Conservation (phyloP, 2,888 invertebrate genomes). For the Netelia virgata region DNA sequence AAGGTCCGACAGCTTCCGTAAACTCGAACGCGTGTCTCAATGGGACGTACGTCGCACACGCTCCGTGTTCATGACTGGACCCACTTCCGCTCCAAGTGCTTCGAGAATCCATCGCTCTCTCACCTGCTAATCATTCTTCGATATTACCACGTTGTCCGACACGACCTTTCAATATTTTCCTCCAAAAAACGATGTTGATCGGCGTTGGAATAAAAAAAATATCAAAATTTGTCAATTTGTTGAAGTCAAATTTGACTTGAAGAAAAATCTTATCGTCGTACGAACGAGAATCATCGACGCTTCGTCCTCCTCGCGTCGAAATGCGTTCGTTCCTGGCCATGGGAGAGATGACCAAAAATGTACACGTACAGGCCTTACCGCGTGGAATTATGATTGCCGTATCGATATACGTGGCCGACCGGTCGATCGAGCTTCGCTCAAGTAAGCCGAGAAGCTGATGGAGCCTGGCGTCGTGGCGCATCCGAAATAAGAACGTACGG, state of each 20-base stretch:
- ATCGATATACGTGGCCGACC: constrained; percentile 76
- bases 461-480: constrained; percentile 72
- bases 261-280: too few relatives aligned
- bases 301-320: too few relatives aligned
- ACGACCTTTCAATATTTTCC: too few relatives aligned
- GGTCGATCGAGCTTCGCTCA: constrained; percentile 71
- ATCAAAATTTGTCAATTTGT: too few relatives aligned
- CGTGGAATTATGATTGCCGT: constrained; percentile 78
- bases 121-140: neutral
- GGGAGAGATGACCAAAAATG: too few relatives aligned
- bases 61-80: constrained; percentile 75
- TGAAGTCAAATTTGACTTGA: too few relatives aligned
- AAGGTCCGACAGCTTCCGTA: constrained; percentile 68
- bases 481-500: constrained; percentile 64
- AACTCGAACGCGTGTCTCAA: constrained; percentile 63
- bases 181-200: too few relatives aligned
- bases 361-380: neutral
- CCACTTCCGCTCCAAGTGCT: constrained; percentile 65
- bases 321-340: too few relatives aligned
- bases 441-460: constrained; percentile 74
- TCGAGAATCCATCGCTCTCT: constrained; percentile 9
- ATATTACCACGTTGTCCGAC: too few relatives aligned
- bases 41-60: constrained; percentile 45
- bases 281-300: too few relatives aligned
- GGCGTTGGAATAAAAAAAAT: too few relatives aligned